Base-by-base conservation (phyloP, 2,113 vertebrate genomes). In the Cyprinus carpio region DNA sequence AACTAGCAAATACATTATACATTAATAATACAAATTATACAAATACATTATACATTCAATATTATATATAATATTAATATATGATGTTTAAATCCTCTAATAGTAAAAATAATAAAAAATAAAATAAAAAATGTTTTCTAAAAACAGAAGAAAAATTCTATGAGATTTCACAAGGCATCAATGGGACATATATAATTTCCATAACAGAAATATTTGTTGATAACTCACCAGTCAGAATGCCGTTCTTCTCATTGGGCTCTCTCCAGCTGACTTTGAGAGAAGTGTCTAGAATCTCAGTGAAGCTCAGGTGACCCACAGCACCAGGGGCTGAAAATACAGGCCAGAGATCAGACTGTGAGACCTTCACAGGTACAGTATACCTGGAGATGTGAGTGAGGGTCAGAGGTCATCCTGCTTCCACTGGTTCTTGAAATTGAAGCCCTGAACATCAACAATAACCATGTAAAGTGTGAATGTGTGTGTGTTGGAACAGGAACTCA, bases 241-340 rank as follows among this genome's bases (percentile, higher is more conserved):
- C 98, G 0, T 99, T 99, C 94, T 97, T 99, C 94, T 99, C 97
- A 23, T 94, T 75, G 0, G 98, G 98, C 84, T 99, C 97, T 34
- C 96, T 96, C 98, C 98, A 99, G 94, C 97, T 99, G 90, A 99
- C 98, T 91, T 98, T 98, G 84, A 99, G 94, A 0, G 98, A 99
- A 0, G 98, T 99, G 88, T 99, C 98, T 92, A 99, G 92, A 93
- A 99, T 97, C 84, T 98, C 97, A 0, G 94, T 97, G 94, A 99
- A 99, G 88, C 98, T 96, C 88, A 99, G 95, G 91, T 98, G 96
- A 87, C 98, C 97, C 83, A 99, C 97, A 0, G 97, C 96, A 25
- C 97, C 97, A 0, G 98, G 98, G 18, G 96, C 98, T 99, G 91
- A 56, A 89, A 82, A 88, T 16, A 82, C 23, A 84, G 10, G 64